Conservation (phyloP, 1,140 invertebrate genomes). For the Hypsibius dujardini region DNA sequence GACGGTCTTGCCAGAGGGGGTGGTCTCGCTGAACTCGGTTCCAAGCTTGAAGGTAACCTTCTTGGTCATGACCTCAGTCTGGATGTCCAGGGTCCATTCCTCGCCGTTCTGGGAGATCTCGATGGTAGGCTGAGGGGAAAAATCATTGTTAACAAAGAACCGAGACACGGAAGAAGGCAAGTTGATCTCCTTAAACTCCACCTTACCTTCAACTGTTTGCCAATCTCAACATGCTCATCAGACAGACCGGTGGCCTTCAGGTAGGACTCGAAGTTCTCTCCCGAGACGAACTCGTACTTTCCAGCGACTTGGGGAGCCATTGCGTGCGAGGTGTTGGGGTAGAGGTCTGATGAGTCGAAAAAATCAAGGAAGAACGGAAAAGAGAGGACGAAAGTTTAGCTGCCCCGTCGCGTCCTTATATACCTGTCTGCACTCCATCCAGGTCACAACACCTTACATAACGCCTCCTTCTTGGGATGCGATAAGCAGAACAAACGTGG, state of each 20-base stretch:
- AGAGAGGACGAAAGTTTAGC: too few species aligned
- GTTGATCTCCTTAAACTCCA: neutral
- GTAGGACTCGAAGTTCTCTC: neutral
- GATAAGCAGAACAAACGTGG: too few species aligned
- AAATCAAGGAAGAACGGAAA: too few species aligned
- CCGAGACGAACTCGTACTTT: neutral
- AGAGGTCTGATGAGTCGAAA: too few species aligned
- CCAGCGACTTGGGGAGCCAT: neutral
- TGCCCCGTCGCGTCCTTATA: too few species aligned
- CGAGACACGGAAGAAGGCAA: neutral
- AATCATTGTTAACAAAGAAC: neutral
- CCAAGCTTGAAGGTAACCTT: neutral
- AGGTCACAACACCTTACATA: too few species aligned
- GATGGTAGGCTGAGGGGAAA: neutral
- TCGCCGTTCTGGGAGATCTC: neutral
- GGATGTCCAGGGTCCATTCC: conserved; percentile 6
- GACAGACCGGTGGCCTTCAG: neutral
- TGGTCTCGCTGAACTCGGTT: neutral
- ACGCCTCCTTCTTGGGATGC: too few species aligned
- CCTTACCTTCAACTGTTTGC: neutral
- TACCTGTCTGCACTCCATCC: too few species aligned
- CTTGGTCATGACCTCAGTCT: neutral
- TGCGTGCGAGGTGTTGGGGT: neutral
- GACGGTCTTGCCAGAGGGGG: conserved; percentile 13
- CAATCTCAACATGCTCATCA: neutral